A percentile compares a stretch with the other conserved stretches of the same genome.
These are phyloP conservation scores for Hemithea aestivaria DNA, from an alignment of 2,888 invertebrate species.

Conservation along the genomic window DNA sequence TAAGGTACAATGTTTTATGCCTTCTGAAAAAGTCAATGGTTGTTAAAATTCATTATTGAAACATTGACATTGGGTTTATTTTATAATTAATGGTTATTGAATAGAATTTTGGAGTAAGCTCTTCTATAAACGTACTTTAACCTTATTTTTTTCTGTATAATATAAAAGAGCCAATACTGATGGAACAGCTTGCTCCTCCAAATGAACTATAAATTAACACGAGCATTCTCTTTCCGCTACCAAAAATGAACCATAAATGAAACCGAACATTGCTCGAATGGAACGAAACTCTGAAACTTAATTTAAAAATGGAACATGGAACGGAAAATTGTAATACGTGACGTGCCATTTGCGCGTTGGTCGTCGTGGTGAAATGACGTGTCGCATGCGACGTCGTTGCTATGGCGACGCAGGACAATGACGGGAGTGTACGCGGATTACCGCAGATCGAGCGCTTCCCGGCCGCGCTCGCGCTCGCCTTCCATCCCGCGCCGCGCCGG, in stretches of 20 bases:
- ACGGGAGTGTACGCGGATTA: conserved; percentile 77
- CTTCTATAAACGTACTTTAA: conserved; percentile 1
- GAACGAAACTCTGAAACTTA: too few species aligned
- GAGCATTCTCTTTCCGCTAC: conserved; percentile 19
- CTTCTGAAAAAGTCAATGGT: background rate
- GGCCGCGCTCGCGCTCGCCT: conserved; percentile 84
- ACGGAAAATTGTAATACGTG: background rate
- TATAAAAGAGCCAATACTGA: too few species aligned
- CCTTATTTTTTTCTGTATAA: too few species aligned
- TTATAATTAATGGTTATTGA: background rate
- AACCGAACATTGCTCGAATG: too few species aligned
- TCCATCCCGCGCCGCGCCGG: conserved; percentile 95
- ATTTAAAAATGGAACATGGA: background rate
- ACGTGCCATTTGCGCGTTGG: too few species aligned
- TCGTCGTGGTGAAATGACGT: too few species aligned
- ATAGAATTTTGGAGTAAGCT: conserved; percentile 4
- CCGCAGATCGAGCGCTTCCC: conserved; percentile 66
- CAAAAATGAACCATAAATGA: conserved; percentile 7
- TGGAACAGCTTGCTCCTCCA: conserved; percentile 8
- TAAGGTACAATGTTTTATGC: too few species aligned
- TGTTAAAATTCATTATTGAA: background rate
- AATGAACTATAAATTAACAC: conserved; percentile 12
- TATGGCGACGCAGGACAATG: conserved; percentile 59
- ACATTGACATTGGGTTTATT: conserved; percentile 3
- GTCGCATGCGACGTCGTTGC: conserved; percentile 34